These are phyloP conservation scores for Scolopax mira DNA, from an alignment of 2,113 vertebrate species.

Conservation along the genomic window DNA sequence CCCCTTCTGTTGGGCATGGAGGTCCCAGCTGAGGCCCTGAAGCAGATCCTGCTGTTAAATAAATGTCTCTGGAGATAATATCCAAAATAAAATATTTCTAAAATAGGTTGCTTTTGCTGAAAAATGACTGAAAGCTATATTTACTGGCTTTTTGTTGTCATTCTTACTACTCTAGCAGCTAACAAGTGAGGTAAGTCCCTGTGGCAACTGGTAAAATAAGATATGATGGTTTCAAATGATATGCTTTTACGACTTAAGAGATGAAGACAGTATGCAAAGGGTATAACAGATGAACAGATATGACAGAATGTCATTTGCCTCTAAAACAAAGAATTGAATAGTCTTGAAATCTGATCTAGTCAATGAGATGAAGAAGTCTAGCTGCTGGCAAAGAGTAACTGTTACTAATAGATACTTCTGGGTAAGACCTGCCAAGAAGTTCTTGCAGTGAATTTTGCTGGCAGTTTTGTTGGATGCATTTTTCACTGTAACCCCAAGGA, in stretches of 20 bases:
- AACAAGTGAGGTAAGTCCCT: background rate
- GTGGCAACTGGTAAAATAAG: background rate
- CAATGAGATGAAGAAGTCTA: constrained; percentile 38
- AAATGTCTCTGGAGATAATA: constrained; percentile 36
- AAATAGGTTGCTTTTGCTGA: background rate
- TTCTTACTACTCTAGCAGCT: background rate
- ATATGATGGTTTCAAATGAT: constrained; percentile 8
- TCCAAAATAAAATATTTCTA: background rate
- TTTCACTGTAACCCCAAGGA: constrained; percentile 15
- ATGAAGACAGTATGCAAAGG: background rate
- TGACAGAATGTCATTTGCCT: constrained; percentile 44
- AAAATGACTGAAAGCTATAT: background rate
- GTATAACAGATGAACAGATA: background rate
- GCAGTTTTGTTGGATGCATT: constrained; percentile 21
- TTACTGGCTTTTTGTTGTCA: background rate
- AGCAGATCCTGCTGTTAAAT: constrained; percentile 36
- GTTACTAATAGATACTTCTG: constrained; percentile 25
- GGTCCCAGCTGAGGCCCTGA: constrained; percentile 47
- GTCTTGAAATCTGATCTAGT: constrained; percentile 38
- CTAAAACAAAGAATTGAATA: constrained; percentile 26
- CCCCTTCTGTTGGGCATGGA: constrained; percentile 12
- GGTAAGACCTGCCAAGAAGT: constrained; percentile 27
- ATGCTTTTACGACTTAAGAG: background rate
- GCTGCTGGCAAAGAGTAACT: constrained; percentile 51
- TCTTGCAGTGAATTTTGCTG: constrained; percentile 23